Evolutionary conservation across 30 jellyfish, hydroid and myxozoan genomes (phyloP).

Genomic region (Chironex yamaguchii): DNA sequence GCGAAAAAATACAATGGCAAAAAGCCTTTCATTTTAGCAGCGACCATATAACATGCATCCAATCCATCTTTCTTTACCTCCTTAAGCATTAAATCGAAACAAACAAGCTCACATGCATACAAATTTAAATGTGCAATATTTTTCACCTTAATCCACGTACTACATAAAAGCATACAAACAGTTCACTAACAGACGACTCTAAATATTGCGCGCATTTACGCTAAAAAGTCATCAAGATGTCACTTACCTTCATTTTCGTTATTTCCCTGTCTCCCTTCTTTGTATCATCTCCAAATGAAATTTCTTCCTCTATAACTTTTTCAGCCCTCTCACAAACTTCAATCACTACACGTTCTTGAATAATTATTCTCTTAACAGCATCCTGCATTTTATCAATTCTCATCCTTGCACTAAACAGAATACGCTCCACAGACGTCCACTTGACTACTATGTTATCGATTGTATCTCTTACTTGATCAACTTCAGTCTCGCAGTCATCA

Average conservation of each 20-base stretch:
- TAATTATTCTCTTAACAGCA: conserved; percentile 52
- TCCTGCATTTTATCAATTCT: conserved; percentile 75
- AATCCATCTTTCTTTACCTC: too few relatives aligned
- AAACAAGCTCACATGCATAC: too few relatives aligned
- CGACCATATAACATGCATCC: too few relatives aligned
- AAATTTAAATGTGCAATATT: too few relatives aligned
- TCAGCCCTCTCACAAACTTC: conserved; percentile 71
- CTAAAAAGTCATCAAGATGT: too few relatives aligned
- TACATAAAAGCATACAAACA: too few relatives aligned
- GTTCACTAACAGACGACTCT: too few relatives aligned
- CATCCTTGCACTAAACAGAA: conserved; percentile 40
- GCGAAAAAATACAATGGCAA: too few relatives aligned
- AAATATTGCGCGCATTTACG: too few relatives aligned
- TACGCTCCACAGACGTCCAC: conserved; percentile 36
- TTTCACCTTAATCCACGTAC: too few relatives aligned
- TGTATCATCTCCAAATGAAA: conserved; percentile 80
- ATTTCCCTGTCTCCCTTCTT: conserved; percentile 70
- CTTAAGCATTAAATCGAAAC: too few relatives aligned
- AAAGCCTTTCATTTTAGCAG: too few relatives aligned
- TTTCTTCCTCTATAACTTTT: conserved; percentile 38
- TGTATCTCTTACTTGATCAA: conserved; percentile 76
- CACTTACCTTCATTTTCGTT: conserved; percentile 51
- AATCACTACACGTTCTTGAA: conserved; percentile 67
- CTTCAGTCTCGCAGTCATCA: conserved; percentile 82
- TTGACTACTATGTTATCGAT: conserved; percentile 65